Conservation (phyloP, 1,140 invertebrate species). For the Physella acuta region DNA sequence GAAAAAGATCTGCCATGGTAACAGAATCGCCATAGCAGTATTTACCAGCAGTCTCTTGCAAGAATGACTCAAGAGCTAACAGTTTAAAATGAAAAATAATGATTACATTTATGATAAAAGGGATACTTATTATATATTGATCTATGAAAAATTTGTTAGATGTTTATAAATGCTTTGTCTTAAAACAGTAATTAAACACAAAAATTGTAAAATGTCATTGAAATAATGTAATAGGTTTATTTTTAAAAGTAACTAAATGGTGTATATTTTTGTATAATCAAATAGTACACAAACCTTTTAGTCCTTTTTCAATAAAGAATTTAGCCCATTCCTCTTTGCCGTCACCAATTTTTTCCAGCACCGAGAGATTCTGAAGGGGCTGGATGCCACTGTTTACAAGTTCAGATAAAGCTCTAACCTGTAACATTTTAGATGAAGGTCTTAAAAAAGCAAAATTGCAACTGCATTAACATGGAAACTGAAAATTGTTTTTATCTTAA, state of each 20-base stretch:
- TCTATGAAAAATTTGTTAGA: neutral
- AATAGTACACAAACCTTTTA: too few relatives aligned
- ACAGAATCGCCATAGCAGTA: slow-evolving; percentile 93
- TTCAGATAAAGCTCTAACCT: slow-evolving; percentile 74
- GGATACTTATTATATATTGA: neutral
- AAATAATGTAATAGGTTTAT: neutral
- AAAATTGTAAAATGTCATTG: neutral
- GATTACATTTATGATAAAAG: neutral
- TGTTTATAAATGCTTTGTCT: neutral
- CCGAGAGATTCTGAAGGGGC: slow-evolving; percentile 89
- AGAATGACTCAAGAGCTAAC: slow-evolving; percentile 81
- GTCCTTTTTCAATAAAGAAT: slow-evolving; percentile 87
- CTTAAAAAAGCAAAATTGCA: too few relatives aligned
- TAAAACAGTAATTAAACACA: neutral
- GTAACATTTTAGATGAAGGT: too few relatives aligned
- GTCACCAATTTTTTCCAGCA: slow-evolving; percentile 59
- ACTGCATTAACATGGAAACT: too few relatives aligned
- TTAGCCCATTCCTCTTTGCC: slow-evolving; percentile 74
- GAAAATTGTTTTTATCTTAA: too few relatives aligned
- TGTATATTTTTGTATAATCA: too few relatives aligned
- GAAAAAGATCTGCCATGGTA: slow-evolving; percentile 87
- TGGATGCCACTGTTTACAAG: slow-evolving; percentile 91
- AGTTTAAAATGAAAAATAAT: neutral
- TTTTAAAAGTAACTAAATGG: too few relatives aligned
- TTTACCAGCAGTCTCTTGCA: slow-evolving; percentile 82